Evolutionary conservation across 2,113 vertebrate species (phyloP), one percentile per base, ranked within the genome.

Genomic region (Mugil cephalus): DNA sequence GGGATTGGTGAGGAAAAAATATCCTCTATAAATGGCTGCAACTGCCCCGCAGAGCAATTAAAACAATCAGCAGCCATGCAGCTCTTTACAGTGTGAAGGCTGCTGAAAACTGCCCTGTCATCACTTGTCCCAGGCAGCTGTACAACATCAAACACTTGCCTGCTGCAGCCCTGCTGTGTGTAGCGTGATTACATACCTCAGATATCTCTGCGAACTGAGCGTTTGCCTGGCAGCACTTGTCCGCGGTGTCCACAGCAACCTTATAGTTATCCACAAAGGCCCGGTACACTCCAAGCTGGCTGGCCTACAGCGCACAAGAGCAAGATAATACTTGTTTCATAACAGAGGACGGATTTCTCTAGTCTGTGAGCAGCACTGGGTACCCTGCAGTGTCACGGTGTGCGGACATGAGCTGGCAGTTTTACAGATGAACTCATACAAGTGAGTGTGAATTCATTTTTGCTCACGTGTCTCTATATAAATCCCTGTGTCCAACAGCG

Each of bases 221-320:
- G 72, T 98, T 98, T 83, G 97, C 97, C 93, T 99, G 98, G 93
- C 98, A 99, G 93, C 98, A 99, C 80, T 98, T 98, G 94, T 99
- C 98, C 0, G 96, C 98, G 0, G 94, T 99, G 89, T 97, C 98
- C 94, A 99, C 97, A 45, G 98, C 98, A 87, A 97, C 95, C 80
- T 96, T 95, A 8, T 99, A 99, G 95, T 99, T 99, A 93, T 99
- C 98, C 94, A 99, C 98, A 77, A 99, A 99, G 80, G 97, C 97
- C 74, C 98, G 95, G 92, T 99, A 99, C 77, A 99, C 95, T 34
- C 98, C 98, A 39, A 99, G 95, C 93, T 98, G 97, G 93, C 96
- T 99, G 93, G 96, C 97, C 98, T 99, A 82, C 51, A 74, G 38
- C 48, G 63, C 42, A 74, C 7, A 61, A 56, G 60, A 74, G 47